phyloP scores from a whole-genome alignment of 2,888 invertebrate genomes.

The Carpatolechia fugitivella region DNA sequence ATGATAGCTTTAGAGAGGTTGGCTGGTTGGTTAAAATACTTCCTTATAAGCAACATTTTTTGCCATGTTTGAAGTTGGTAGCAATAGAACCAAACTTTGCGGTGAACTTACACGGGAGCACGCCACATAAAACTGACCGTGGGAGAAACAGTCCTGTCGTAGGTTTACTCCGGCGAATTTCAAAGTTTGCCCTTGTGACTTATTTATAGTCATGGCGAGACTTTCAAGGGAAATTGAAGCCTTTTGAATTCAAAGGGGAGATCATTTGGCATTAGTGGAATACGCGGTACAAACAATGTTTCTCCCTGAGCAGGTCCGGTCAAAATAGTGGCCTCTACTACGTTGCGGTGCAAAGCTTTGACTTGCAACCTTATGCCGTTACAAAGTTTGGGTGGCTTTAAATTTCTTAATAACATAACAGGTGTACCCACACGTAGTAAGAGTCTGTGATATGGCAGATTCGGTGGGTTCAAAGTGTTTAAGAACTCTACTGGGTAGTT shows the following conservation, averaged over 20 bases:
- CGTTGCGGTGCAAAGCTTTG: background rate
- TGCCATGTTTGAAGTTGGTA: too few species aligned
- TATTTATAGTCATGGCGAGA: constrained; percentile 22
- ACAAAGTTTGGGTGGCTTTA: too few species aligned
- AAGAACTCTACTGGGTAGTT: background rate
- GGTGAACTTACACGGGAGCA: constrained; percentile 4
- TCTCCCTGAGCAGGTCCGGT: background rate
- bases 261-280: too few species aligned
- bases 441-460: too few species aligned
- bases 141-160: constrained; percentile 15
- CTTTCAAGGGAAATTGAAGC: constrained; percentile 17
- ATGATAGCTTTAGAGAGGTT: too few species aligned
- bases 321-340: constrained; percentile 13
- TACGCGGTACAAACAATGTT: constrained; percentile 1
- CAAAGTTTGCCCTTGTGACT: constrained; percentile 22
- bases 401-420: too few species aligned
- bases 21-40: too few species aligned
- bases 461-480: too few species aligned
- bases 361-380: too few species aligned
- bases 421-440: too few species aligned
- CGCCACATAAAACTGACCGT: constrained; percentile 10
- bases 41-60: too few species aligned
- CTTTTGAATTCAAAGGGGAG: constrained; percentile 14
- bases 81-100: too few species aligned
- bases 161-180: constrained; percentile 17